Conservation (phyloP, 92 coral and sea anemone species). For the Siderastrea siderea region DNA sequence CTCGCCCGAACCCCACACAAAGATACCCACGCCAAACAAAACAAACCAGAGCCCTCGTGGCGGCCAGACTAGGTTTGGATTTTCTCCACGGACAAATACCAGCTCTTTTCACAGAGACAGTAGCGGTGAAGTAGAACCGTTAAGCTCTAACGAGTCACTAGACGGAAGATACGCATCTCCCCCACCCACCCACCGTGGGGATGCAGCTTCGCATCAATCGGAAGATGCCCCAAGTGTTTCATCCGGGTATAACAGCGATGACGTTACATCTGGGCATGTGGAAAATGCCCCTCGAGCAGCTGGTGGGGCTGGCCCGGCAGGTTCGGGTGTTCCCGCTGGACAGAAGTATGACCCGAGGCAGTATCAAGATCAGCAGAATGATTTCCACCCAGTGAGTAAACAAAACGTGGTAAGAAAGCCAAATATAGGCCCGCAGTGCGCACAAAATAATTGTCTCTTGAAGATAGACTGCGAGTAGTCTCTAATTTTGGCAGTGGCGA, state of each 20-base stretch:
- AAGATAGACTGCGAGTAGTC: too few species aligned
- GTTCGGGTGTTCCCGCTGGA: constrained; percentile 57
- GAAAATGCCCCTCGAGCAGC: constrained; percentile 59
- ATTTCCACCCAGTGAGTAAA: constrained; percentile 87
- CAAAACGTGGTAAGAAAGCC: neutral
- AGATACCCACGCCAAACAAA: constrained; percentile 59
- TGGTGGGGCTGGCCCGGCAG: constrained; percentile 55
- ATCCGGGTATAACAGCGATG: constrained; percentile 99
- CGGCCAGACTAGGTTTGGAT: constrained; percentile 54
- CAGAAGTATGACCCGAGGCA: constrained; percentile 94
- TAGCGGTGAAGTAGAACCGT: constrained; percentile 71
- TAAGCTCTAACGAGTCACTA: constrained; percentile 66
- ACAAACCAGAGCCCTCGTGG: constrained; percentile 68
- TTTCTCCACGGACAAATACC: constrained; percentile 60
- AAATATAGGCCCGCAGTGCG: neutral
- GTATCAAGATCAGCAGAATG: constrained; percentile 89
- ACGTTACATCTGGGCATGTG: constrained; percentile 56
- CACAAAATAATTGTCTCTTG: neutral
- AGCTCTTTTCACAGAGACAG: constrained; percentile 73
- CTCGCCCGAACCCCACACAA: constrained; percentile 59
- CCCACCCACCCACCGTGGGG: constrained; percentile 63
- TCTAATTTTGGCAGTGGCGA: too few species aligned
- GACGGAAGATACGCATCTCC: constrained; percentile 78
- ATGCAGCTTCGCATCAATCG: constrained; percentile 46
- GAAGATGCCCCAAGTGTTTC: constrained; percentile 97